Base-by-base conservation (phyloP, 1,140 invertebrate genomes). In the Aethina tumida region DNA sequence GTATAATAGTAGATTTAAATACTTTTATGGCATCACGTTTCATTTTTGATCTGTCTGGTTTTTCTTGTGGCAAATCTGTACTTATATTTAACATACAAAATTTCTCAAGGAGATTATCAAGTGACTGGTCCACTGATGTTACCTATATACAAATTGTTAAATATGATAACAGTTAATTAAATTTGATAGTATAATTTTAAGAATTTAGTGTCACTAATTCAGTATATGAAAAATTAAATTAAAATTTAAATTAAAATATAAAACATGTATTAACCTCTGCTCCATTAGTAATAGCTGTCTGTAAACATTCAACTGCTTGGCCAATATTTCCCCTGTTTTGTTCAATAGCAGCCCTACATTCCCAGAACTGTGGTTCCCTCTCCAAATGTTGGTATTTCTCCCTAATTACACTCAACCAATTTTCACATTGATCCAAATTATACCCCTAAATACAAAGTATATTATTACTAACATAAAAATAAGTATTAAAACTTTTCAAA, bases 11-110 rank as follows among this genome's bases (percentile, higher is more conserved):
- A 14, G 68, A 71, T 44, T 71, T 72, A 48, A 74, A 72, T 1
- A 70, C 63, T 49, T 71, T 72, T 37, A 68, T 66, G 2, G 68
- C 65, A 41, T 72, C 68, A 21, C 66, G 41, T 5, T 34, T 50
- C 12, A 28, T 39, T 22, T 35, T 42, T 5, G 49, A 28, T 18
- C 47, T 42, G 18, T 56, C 49, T 4, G 54, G 55, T 29, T 55
- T 51, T 29, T 48, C 58, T 9, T 32, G 31, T 33, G 39, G 31
- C 9, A 30, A n/a, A 20, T 28, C 19, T 13, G 67, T 62, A 36
- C 60, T 64, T 9, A 72, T 68, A 49, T 71, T 67, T 5, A 74
- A 47, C 25, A 71, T 62, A 63, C 70, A 69, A 43, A 74, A 74
- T 44, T 71, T 72, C 44, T 70, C 60, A 26, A 73, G 46, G 5